Evolutionary conservation across 2,113 vertebrate species (phyloP).

Genomic region (Phalacrocorax pelagicus): DNA sequence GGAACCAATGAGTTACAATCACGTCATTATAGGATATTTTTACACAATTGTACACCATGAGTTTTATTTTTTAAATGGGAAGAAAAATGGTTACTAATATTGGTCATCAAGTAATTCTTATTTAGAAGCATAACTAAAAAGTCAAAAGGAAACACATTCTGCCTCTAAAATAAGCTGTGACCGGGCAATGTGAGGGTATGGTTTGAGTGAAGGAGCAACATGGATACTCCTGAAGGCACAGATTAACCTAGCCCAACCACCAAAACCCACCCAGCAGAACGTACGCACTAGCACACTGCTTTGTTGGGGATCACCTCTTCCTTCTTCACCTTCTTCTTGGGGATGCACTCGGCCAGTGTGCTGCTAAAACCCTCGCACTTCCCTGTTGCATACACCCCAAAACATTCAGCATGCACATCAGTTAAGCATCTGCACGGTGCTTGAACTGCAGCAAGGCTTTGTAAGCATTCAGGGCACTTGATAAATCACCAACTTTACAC

Average conservation of each 20-base stretch:
- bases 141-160: neutral
- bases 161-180: neutral
- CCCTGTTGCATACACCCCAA: neutral
- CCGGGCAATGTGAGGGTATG: neutral
- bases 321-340: too few species aligned
- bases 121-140: neutral
- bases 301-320: neutral
- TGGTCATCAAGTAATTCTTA: neutral
- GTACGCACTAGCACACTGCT: neutral
- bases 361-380: neutral
- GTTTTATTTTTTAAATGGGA: neutral
- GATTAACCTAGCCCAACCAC: neutral
- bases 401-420: neutral
- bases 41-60: neutral
- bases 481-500: neutral
- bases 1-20: neutral
- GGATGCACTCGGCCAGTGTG: neutral
- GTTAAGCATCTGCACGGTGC: neutral
- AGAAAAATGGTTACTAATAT: neutral
- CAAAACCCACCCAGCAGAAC: neutral
- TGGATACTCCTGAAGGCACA: neutral
- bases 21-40: neutral
- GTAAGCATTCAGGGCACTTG: neutral
- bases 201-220: neutral
- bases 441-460: neutral